Base-by-base conservation (phyloP, 1,140 invertebrate genomes). In the Drosophila lowei region DNA sequence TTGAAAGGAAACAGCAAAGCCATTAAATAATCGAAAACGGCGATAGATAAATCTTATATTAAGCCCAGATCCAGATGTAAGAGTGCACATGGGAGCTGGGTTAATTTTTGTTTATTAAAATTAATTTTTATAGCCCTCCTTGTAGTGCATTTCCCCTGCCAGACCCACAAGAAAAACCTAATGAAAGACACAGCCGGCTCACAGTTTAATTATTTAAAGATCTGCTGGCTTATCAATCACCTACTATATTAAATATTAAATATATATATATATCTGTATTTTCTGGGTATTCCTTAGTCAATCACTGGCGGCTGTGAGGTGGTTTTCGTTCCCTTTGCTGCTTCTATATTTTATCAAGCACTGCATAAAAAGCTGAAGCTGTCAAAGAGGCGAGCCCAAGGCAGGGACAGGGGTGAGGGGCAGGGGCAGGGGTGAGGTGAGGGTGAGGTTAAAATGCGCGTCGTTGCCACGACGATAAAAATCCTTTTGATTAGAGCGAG, bases 401-500 rank as follows among this genome's bases (percentile, higher is more conserved):
- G 34, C 15, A 9, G n/a, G 3, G 9, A n/a, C 1, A n/a, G 13
- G 9, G 49, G 15, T n/a, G 1, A 18, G 28, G 2, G 34, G 18
- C 5, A 16, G 15, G 42, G 41, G 53, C 6, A 25, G 25, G 9
- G 47, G 30, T 28, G 23, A 42, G 49, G 58, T 67, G 42, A 68
- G 62, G 49, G 58, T 67, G 42, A 68, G 62, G 65, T 68, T 62
- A 43, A 58, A 62, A 62, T 62, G 41, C 59, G 59, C 44, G 41
- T 68, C 63, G 76, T 75, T 75, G 74, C 62, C 73, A 65, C 60
- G 58, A 61, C 83, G 81, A 86, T 86, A 86, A 86, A 86, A 86
- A 86, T 86, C 83, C 81, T 88, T 86, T 88, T 86, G 81, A 86
- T 86, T 86, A 86, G 81, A 85, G 72, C 25, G 13, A 38, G 23